These are phyloP conservation scores for Cydia splendana DNA, from an alignment of 1,140 invertebrate genomes.

Conservation along the genomic window DNA sequence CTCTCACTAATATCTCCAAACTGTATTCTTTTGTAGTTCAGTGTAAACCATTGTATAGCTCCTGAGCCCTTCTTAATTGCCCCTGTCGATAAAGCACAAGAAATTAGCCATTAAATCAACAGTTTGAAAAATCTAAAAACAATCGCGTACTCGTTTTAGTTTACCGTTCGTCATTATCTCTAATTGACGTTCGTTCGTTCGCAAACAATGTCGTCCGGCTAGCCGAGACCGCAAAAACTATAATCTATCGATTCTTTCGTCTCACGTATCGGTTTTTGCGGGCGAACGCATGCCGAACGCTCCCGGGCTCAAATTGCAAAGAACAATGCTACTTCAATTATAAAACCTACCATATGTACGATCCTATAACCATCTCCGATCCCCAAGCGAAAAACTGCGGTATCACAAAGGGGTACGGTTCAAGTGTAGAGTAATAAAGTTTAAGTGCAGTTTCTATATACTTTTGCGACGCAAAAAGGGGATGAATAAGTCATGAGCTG, in stretches of 20 bases:
- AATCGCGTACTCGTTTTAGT: conserved; percentile 46
- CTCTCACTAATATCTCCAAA: too few species aligned
- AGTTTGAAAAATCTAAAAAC: conserved; percentile 38
- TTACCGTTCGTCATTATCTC: conserved; percentile 62
- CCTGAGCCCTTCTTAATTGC: neutral
- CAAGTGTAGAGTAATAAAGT: conserved; percentile 35
- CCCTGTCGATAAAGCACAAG: conserved; percentile 3
- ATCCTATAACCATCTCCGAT: conserved; percentile 18
- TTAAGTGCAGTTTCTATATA: conserved; percentile 50
- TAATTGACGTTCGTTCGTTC: conserved; percentile 62
- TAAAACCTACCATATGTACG: conserved; percentile 48
- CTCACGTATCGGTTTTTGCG: conserved; percentile 57
- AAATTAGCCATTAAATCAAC: neutral
- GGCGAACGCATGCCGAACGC: conserved; percentile 52
- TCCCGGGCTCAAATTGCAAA: conserved; percentile 41
- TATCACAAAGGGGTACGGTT: conserved; percentile 42
- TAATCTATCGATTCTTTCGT: conserved; percentile 67
- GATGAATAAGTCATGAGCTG: conserved; percentile 73
- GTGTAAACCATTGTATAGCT: neutral
- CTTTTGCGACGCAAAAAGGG: conserved; percentile 58
- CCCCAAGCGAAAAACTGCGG: conserved; percentile 31
- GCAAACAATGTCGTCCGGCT: conserved; percentile 57
- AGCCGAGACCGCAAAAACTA: conserved; percentile 59
- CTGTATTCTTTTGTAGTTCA: too few species aligned
- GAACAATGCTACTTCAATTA: conserved; percentile 54